A percentile compares a stretch with the other conserved stretches of the same genome.
phyloP scores from a whole-genome alignment of 2,888 invertebrate genomes.

The Uloborus plumipes region DNA sequence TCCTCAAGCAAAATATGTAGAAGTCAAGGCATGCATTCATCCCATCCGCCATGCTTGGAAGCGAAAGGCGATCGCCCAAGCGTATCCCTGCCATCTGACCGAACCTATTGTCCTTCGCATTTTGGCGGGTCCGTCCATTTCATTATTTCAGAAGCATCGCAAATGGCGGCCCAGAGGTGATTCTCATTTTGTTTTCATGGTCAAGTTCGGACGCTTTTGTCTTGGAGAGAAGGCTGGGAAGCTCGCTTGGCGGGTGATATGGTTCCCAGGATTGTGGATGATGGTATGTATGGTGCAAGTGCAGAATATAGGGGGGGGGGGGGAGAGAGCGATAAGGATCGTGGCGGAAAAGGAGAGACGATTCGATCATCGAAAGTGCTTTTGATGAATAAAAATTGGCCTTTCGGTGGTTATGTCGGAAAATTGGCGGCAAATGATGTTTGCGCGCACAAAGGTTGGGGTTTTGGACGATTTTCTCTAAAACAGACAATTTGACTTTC shows the following conservation, averaged over 20 bases:
- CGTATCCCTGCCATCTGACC: constrained; percentile 42
- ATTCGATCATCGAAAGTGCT: no score
- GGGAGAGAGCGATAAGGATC: constrained; percentile 13
- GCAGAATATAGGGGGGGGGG: background rate
- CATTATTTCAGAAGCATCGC: constrained; percentile 39
- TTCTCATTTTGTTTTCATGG: constrained; percentile 39
- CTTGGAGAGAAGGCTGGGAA: constrained; percentile 23
- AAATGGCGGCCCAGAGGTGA: no score
- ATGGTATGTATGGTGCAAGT: no score
- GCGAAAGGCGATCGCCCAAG: constrained; percentile 17
- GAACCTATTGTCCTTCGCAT: constrained; percentile 51
- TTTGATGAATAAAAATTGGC: constrained; percentile 24
- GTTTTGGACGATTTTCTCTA: no score
- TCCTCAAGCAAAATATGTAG: constrained; percentile 37
- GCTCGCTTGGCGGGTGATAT: no score
- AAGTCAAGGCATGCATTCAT: background rate
- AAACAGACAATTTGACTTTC: no score
- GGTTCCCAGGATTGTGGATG: no score
- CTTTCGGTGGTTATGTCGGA: constrained; percentile 17
- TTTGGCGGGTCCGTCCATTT: constrained; percentile 37
- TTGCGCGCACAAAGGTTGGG: no score
- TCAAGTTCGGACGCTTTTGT: constrained; percentile 54
- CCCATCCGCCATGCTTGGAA: constrained; percentile 27
- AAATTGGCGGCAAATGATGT: constrained; percentile 20
- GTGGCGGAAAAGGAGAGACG: background rate